Evolutionary conservation across 2,888 invertebrate species (phyloP), one percentile per base, ranked within the genome.

Genomic region (Dryobota labecula): DNA sequence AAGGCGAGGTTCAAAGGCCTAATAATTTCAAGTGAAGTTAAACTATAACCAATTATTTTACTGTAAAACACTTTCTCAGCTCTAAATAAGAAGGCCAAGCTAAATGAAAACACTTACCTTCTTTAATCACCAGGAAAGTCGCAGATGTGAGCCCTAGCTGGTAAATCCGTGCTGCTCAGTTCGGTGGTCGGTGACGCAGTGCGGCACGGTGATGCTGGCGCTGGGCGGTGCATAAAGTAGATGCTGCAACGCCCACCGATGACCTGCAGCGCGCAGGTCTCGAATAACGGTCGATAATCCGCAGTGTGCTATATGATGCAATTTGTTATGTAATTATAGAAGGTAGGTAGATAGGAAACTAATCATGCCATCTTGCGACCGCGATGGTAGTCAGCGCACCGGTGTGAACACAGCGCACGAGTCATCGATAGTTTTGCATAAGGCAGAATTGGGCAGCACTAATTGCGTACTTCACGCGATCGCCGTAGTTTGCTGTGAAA

Each of bases 181-280:
- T n/a, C 47, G 30, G n/a, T 18, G 78, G 33, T 61, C 24, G 30
- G 47, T 43, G 56, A 30, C 73, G 54, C 60, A 77, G 45, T 77
- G 67, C 67, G 67, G 72, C 18, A 41, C 20, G 20, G 47, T 20
- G 13, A 30, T 13, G 24, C 15, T 2, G 30, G 18, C 30, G 30
- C 6, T 18, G 9, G 36, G 27, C 4, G 9, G 5, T 64, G 74
- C 60, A 70, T 3, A 27, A n/a, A 1, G 4, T 41, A 27, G 2
- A 2, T 38, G 18, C 27, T 76, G 72, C 72, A 77, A 66, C 58
- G 38, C 58, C 66, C 67, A 53, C 62, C 0, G 8, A 30, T 4
- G 13, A 13, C 18, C 3, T 69, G 63, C 79, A 78, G 9, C n/a
- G 66, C 74, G 74, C 78, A 78, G 51, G 70, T 49, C 60, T 30